phyloP scores from a whole-genome alignment of 2,888 invertebrate genomes.

The Volucella zonaria region DNA sequence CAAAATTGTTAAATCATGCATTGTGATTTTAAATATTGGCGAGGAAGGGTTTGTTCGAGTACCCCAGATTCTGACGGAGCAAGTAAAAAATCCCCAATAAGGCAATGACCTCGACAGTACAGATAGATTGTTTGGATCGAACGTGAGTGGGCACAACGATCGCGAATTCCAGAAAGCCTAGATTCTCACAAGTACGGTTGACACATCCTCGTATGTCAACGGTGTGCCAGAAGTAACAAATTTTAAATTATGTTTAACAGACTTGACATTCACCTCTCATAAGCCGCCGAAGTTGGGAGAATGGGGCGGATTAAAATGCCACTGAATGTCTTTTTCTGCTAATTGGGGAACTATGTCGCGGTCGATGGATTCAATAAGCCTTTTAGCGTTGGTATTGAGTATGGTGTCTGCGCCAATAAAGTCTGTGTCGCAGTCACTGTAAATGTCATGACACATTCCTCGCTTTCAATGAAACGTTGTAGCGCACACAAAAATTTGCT shows the following conservation, averaged over 20 bases:
- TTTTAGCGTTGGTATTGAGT: neutral
- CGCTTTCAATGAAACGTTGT: slow-evolving; percentile 51
- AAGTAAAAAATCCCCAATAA: slow-evolving; percentile 27
- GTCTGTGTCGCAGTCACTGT: slow-evolving; percentile 43
- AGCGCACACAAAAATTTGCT: slow-evolving; percentile 42
- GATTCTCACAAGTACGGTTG: slow-evolving; percentile 38
- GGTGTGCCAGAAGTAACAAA: slow-evolving; percentile 11
- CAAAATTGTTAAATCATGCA: slow-evolving; percentile 54
- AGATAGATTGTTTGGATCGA: too few species aligned
- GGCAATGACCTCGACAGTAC: slow-evolving; percentile 1
- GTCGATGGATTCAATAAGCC: neutral
- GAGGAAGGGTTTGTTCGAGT: neutral
- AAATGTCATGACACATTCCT: slow-evolving; percentile 42
- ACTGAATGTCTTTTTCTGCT: slow-evolving; percentile 28
- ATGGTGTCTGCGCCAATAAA: slow-evolving; percentile 37
- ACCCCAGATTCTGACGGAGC: slow-evolving; percentile 26
- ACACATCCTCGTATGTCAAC: slow-evolving; percentile 33
- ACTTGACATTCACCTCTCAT: slow-evolving; percentile 52
- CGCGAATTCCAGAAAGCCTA: slow-evolving; percentile 31
- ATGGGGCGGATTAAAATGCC: slow-evolving; percentile 53
- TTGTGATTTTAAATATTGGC: slow-evolving; percentile 44
- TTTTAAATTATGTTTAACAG: slow-evolving; percentile 37
- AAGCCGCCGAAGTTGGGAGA: slow-evolving; percentile 41
- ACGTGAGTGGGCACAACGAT: too few species aligned
- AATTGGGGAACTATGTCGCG: slow-evolving; percentile 2